Evolutionary conservation across 2,797 vertebrate genomes (phyloP).

Genomic region (Rhabdophis nuchalis): DNA sequence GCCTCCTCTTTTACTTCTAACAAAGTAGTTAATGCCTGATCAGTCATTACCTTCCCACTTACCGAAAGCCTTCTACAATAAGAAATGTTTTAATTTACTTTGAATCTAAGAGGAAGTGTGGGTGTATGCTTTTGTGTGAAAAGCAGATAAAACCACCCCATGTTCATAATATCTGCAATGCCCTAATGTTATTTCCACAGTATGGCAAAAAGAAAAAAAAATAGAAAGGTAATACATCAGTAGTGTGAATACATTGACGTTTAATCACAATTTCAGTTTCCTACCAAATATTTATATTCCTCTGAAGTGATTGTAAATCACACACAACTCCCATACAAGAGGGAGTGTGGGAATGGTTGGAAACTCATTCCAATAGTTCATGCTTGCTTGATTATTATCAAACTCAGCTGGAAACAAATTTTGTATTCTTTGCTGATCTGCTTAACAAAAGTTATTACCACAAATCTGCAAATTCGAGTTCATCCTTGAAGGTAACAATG

Average conservation of each 20-base stretch:
- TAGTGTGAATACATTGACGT: neutral
- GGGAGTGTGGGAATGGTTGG: neutral
- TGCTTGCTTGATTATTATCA: neutral
- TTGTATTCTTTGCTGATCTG: neutral
- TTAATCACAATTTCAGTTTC: neutral
- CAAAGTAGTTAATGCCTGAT: neutral
- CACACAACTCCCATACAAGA: neutral
- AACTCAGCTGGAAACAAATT: neutral
- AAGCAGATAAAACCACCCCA: neutral
- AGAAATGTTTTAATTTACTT: neutral
- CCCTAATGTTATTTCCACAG: neutral
- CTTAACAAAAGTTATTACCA: neutral
- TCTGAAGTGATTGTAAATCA: accelerated
- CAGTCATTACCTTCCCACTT: neutral
- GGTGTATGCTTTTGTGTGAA: neutral
- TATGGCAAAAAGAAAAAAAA: accelerated
- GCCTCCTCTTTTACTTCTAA: neutral
- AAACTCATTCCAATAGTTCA: neutral
- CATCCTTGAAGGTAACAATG: neutral
- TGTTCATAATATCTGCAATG: neutral
- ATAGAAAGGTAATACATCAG: neutral
- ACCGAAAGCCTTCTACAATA: neutral
- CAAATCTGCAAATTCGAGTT: neutral
- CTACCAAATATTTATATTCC: neutral
- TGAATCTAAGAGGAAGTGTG: neutral